phyloP scores from a whole-genome alignment of 2,113 vertebrate genomes.

The Crotalus horridus region DNA sequence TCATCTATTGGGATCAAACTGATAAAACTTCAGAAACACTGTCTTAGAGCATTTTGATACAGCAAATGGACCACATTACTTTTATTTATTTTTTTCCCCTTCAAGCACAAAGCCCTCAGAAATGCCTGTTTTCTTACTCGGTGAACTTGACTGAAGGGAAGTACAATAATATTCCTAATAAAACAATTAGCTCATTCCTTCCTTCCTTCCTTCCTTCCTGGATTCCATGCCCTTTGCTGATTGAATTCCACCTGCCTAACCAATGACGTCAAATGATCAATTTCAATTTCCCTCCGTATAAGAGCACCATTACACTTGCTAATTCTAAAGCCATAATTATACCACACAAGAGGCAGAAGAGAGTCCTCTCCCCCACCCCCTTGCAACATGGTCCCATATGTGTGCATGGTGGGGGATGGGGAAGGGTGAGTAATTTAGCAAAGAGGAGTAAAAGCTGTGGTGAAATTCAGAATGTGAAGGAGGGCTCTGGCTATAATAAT shows the following conservation, averaged over 20 bases:
- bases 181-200: background rate
- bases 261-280: slow-evolving; percentile 36
- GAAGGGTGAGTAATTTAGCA: slow-evolving; percentile 20
- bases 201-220: background rate
- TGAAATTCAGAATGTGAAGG: slow-evolving; percentile 35
- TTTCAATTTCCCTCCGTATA: slow-evolving; percentile 41
- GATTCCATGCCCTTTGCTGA: slow-evolving; percentile 40
- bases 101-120: background rate
- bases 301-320: slow-evolving; percentile 49
- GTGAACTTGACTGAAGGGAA: background rate
- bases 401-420: background rate
- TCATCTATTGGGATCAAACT: background rate
- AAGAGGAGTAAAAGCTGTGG: background rate
- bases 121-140: background rate
- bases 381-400: slow-evolving; percentile 11
- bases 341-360: slow-evolving; percentile 17
- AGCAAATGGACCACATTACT: background rate
- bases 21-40: background rate
- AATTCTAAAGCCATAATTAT: slow-evolving; percentile 36
- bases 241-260: slow-evolving; percentile 47
- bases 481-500: slow-evolving; percentile 29
- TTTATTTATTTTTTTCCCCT: background rate
- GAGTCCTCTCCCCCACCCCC: background rate
- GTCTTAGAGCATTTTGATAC: background rate
- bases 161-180: background rate